Conservation (phyloP, 2,888 invertebrate species). For the Noctua janthina region DNA sequence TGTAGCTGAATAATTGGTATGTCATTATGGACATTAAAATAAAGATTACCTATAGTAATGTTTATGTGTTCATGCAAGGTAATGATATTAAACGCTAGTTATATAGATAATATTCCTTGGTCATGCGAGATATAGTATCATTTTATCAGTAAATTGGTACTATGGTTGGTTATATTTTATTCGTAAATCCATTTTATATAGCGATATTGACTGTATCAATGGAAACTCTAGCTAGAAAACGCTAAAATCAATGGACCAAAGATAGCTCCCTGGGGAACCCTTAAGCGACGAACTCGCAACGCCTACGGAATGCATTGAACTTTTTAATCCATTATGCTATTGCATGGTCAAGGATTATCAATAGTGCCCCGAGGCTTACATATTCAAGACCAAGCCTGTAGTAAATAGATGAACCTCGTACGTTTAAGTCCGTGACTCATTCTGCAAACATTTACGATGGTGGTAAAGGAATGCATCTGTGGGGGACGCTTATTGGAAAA, state of each 20-base stretch:
- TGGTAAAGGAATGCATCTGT: constrained; percentile 76
- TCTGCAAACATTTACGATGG: constrained; percentile 64
- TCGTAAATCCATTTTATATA: background rate
- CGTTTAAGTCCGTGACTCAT: constrained; percentile 65
- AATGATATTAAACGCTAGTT: constrained; percentile 10
- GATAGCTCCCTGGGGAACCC: constrained; percentile 52
- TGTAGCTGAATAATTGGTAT: background rate
- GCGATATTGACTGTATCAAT: background rate
- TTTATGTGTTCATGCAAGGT: background rate
- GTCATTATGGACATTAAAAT: constrained; percentile 10
- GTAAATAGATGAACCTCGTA: constrained; percentile 19
- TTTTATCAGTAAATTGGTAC: constrained; percentile 16
- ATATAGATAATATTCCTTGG: constrained; percentile 17
- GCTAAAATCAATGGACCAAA: constrained; percentile 12
- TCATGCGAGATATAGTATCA: constrained; percentile 14
- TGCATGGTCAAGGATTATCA: constrained; percentile 51
- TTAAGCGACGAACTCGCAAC: constrained; percentile 8
- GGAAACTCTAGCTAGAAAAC: background rate
- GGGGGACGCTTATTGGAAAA: constrained; percentile 88
- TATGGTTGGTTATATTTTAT: background rate
- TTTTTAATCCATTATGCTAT: constrained; percentile 59
- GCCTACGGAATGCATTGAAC: constrained; percentile 21
- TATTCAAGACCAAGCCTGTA: constrained; percentile 20
- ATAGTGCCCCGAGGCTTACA: constrained; percentile 32
- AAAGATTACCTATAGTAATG: background rate